Conservation (phyloP, 2,113 vertebrate species). For the Gadus chalcogrammus region DNA sequence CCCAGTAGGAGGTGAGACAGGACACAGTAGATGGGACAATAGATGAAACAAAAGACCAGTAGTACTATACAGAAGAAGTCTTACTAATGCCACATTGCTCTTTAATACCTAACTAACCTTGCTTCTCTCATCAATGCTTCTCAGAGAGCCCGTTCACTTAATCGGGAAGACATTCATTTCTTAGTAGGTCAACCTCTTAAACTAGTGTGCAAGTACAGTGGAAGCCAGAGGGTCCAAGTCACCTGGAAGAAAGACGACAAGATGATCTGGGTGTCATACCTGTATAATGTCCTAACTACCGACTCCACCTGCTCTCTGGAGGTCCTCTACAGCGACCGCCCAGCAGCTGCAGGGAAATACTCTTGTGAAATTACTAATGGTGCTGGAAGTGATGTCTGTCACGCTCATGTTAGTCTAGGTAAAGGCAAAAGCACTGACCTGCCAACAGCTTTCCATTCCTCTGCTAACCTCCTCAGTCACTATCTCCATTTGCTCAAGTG, state of each 20-base stretch:
- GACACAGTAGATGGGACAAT: too few species aligned
- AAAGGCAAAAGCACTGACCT: slow-evolving; percentile 50
- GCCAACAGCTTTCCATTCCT: neutral
- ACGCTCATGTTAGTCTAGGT: slow-evolving; percentile 57
- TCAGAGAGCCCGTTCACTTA: slow-evolving; percentile 21
- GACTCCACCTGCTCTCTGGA: too few species aligned
- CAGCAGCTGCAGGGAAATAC: too few species aligned
- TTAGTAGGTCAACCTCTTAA: slow-evolving; percentile 19
- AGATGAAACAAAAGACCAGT: slow-evolving; percentile 8
- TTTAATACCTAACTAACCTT: slow-evolving; percentile 31
- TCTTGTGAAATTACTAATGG: too few species aligned
- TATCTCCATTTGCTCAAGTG: too few species aligned
- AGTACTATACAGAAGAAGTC: neutral
- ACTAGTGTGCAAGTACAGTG: slow-evolving; percentile 49
- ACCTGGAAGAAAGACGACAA: slow-evolving; percentile 79
- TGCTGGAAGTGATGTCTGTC: too few species aligned
- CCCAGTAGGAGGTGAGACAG: slow-evolving; percentile 7
- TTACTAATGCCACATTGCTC: neutral
- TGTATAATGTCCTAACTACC: too few species aligned
- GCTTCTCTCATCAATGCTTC: slow-evolving; percentile 24
- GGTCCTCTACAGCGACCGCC: too few species aligned
- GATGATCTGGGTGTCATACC: too few species aligned
- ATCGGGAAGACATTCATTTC: slow-evolving; percentile 54
- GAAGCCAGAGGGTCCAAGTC: slow-evolving; percentile 76
- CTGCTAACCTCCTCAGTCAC: too few species aligned